Evolutionary conservation across 2,797 vertebrate species (phyloP).

Genomic region (Antrozous pallidus): DNA sequence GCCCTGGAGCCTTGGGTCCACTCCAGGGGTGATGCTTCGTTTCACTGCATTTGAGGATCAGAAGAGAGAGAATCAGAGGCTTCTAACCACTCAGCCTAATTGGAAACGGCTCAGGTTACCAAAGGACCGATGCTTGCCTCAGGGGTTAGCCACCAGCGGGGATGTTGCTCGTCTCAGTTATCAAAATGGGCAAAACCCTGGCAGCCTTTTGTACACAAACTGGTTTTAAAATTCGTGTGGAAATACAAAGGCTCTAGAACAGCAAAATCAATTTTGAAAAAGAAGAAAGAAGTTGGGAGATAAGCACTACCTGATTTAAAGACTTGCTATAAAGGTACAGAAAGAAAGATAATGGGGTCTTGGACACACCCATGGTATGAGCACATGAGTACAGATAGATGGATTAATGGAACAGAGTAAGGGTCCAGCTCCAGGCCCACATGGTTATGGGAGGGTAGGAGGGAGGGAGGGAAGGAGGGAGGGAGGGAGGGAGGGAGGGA

Average conservation of each 20-base stretch:
- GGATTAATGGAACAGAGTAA: neutral
- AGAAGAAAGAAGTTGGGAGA: neutral
- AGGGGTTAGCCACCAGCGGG: neutral
- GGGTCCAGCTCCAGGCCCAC: neutral
- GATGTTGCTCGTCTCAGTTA: neutral
- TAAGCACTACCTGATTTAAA: neutral
- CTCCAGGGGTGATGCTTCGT: neutral
- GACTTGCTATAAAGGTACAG: neutral
- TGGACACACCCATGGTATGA: neutral
- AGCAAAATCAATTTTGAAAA: neutral
- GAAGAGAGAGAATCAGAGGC: neutral
- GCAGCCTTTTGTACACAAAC: neutral
- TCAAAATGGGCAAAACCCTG: neutral
- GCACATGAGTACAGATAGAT: neutral
- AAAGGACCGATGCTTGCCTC: constrained; percentile 9
- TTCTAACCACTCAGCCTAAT: neutral
- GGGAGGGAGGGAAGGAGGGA: no score
- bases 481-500: no score
- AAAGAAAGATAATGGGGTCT: neutral
- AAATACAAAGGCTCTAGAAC: neutral
- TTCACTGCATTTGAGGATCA: neutral
- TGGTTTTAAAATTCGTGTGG: neutral
- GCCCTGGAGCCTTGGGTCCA: neutral
- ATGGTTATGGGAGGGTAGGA: neutral
- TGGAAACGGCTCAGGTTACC: neutral